These are phyloP conservation scores for Semnornis frantzii DNA, from an alignment of 2,113 vertebrate species.

Conservation along the genomic window DNA sequence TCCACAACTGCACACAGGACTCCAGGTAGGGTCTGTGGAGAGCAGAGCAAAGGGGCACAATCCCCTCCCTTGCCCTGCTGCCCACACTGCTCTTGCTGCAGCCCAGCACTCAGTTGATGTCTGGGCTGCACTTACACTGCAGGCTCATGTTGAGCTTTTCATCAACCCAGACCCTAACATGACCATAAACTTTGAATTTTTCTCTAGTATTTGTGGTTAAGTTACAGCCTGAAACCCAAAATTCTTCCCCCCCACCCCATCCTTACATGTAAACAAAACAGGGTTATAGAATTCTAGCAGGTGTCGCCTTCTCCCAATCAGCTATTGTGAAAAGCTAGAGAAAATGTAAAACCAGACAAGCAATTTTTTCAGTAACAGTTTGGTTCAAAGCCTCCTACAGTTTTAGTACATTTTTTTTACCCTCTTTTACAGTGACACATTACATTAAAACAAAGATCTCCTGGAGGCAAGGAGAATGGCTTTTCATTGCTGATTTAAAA, in stretches of 20 bases:
- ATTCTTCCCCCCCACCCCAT: background rate
- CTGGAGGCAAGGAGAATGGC: conserved; percentile 7
- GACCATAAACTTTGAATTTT: background rate
- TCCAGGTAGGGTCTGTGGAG: too few species aligned
- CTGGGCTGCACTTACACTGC: too few species aligned
- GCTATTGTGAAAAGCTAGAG: background rate
- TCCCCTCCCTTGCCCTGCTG: too few species aligned
- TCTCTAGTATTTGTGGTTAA: background rate
- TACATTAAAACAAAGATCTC: conserved; percentile 24
- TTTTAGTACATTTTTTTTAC: background rate
- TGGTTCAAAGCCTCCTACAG: background rate
- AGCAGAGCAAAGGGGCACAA: too few species aligned
- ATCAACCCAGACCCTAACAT: too few species aligned
- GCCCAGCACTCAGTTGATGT: too few species aligned
- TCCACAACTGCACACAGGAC: too few species aligned
- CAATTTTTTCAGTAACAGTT: background rate
- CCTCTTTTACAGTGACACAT: conserved; percentile 3
- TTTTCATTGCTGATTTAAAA: conserved; percentile 25
- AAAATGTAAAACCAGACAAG: background rate
- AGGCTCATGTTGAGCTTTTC: too few species aligned
- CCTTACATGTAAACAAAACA: background rate
- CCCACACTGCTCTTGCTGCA: too few species aligned
- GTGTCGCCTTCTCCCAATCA: background rate
- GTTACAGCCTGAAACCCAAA: background rate
- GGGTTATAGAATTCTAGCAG: background rate